phyloP scores from a whole-genome alignment of 1,140 invertebrate species.

The Portunus trituberculatus region DNA sequence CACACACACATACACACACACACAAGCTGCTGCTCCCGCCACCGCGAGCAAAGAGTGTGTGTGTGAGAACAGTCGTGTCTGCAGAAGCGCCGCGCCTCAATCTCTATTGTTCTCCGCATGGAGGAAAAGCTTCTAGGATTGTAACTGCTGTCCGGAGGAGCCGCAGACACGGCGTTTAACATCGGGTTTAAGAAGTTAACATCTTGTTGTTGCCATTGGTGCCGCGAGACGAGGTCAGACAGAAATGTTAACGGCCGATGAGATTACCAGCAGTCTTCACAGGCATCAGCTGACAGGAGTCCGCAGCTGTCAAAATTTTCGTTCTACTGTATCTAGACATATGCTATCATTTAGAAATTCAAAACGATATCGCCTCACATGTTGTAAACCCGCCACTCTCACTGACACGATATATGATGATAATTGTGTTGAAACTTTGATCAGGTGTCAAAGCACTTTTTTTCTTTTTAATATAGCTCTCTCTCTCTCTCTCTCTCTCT shows the following conservation, averaged over 20 bases:
- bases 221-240: not conserved
- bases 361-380: not conserved
- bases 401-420: not conserved
- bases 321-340: not conserved
- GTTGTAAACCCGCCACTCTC: not conserved
- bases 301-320: not conserved
- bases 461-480: not conserved
- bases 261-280: not conserved
- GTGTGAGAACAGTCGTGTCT: conserved; percentile 5
- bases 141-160: not conserved
- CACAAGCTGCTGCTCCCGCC: not conserved
- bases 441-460: not conserved
- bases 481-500: too few relatives aligned
- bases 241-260: not conserved
- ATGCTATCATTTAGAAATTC: not conserved
- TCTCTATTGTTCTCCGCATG: not conserved
- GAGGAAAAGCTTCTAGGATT: not conserved
- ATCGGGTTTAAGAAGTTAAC: not conserved
- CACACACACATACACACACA: conserved; percentile 46
- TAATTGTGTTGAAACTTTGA: not conserved
- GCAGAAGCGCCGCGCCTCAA: not conserved
- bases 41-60: not conserved
- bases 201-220: not conserved
- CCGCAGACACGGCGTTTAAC: not conserved
- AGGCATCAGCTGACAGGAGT: not conserved